These are phyloP conservation scores for Molossus alvarezi DNA, from an alignment of 2,797 vertebrate species.

Conservation along the genomic window DNA sequence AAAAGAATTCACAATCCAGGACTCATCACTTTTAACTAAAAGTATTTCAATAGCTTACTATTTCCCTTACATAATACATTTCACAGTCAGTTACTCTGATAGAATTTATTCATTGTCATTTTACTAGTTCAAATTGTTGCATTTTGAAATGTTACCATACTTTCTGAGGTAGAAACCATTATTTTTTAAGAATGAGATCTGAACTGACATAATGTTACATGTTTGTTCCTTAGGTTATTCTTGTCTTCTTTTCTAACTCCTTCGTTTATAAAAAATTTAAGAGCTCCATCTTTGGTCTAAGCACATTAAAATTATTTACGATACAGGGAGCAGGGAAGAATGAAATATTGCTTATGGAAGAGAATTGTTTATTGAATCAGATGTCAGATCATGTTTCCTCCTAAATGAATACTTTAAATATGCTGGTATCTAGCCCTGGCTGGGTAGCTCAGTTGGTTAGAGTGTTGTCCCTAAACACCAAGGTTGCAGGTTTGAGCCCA, in stretches of 20 bases:
- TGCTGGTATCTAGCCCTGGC: not conserved
- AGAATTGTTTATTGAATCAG: constrained; percentile 5
- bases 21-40: constrained; percentile 36
- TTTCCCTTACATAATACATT: constrained; percentile 50
- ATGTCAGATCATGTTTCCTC: constrained; percentile 43
- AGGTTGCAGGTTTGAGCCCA: not conserved
- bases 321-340: not conserved
- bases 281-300: not conserved
- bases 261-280: constrained; percentile 23
- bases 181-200: constrained; percentile 45
- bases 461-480: not conserved
- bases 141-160: constrained; percentile 16
- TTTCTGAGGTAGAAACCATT: constrained; percentile 27
- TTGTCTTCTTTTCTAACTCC: not conserved
- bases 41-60: constrained; percentile 12
- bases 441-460: not conserved
- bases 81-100: constrained; percentile 20
- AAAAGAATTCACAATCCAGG: constrained; percentile 3
- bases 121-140: constrained; percentile 55
- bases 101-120: constrained; percentile 3
- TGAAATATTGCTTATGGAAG: constrained; percentile 4
- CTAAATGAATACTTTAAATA: constrained; percentile 54
- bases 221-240: constrained; percentile 12
- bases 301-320: constrained; percentile 46
- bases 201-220: constrained; percentile 16